Evolutionary conservation across 1,140 invertebrate species (phyloP), one percentile per base, ranked within the genome.

Genomic region (Atta colombica): DNA sequence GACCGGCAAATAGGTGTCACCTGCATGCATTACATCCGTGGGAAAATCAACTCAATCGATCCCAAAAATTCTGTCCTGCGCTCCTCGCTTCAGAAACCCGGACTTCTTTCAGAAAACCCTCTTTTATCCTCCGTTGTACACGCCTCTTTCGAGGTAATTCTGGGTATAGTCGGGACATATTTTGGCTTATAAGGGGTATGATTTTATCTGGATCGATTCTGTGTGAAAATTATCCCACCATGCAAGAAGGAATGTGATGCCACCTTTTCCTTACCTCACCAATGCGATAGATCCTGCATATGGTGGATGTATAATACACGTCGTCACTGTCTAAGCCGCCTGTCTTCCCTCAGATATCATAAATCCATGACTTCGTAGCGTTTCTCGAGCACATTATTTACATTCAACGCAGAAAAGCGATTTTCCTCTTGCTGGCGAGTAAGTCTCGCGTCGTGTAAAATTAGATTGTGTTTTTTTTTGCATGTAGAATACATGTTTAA

Each of bases 171-270:
- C 80, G 39, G 7, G 58, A n/a, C 51, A 61, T 85, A 61, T 65
- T 28, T 60, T 28, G 12, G 77, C 45, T 75, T 78, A 69, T 55
- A 77, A 89, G 86, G 90, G 91, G 89, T 93, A 93, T 91, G 91
- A 93, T 92, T 93, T 91, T 89, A 94, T 91, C 91, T 93, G 92
- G 61, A 92, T 92, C 92, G 92, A 91, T 94, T 91, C 87, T 69
- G 77, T 77, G 88, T 77, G 88, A 91, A 92, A 92, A 93, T 91
- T 84, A 89, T 51, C 85, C 87, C 89, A 88, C 63, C 21, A 31
- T 31, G 39, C 2, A 21, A 31, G 8, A 39, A 45, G 45, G 10
- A 55, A 25, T 18, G 39, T 21, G 39, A 14, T 12, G 35, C 18
- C 21, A 60, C 14, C 31, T 39, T 61, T 49, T 74, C 65, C 39